phyloP scores from a whole-genome alignment of 2,113 vertebrate genomes.

The Trichomycterus rosablanca region DNA sequence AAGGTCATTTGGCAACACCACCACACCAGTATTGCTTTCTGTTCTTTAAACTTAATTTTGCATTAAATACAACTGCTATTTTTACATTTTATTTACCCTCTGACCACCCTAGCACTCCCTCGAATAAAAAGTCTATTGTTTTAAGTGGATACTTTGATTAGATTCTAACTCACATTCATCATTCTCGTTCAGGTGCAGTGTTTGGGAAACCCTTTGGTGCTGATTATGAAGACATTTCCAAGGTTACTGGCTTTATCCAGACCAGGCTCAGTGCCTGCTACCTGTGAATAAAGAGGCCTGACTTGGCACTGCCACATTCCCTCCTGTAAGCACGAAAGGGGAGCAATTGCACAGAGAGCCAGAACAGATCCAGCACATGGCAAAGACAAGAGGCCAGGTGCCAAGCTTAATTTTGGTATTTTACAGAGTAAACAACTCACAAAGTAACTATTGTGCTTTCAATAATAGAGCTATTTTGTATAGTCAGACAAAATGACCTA shows the following conservation, averaged over 20 bases:
- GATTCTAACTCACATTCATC: no score
- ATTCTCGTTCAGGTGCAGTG: constrained; percentile 63
- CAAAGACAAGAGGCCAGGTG: background rate
- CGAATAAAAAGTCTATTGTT: no score
- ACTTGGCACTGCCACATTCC: constrained; percentile 65
- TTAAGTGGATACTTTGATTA: no score
- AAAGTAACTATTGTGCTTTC: background rate
- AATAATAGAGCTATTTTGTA: background rate
- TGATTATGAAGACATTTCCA: constrained; percentile 62
- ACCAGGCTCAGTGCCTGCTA: constrained; percentile 66
- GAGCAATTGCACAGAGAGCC: background rate
- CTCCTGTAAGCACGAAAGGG: constrained; percentile 62
- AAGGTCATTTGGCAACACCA: no score
- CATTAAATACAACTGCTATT: no score
- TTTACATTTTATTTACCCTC: no score
- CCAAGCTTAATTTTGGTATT: background rate
- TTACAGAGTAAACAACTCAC: background rate
- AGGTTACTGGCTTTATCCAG: constrained; percentile 65
- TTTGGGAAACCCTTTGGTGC: constrained; percentile 53
- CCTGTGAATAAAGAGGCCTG: constrained; percentile 61
- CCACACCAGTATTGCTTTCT: no score
- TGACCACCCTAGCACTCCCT: no score
- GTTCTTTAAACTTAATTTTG: no score
- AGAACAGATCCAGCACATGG: constrained; percentile 7
- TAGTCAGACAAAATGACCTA: background rate